Percentiles rank a stretch among this genome's conserved stretches.
phyloP scores from a whole-genome alignment of 2,113 vertebrate genomes.

The Xyrauchen texanus region DNA sequence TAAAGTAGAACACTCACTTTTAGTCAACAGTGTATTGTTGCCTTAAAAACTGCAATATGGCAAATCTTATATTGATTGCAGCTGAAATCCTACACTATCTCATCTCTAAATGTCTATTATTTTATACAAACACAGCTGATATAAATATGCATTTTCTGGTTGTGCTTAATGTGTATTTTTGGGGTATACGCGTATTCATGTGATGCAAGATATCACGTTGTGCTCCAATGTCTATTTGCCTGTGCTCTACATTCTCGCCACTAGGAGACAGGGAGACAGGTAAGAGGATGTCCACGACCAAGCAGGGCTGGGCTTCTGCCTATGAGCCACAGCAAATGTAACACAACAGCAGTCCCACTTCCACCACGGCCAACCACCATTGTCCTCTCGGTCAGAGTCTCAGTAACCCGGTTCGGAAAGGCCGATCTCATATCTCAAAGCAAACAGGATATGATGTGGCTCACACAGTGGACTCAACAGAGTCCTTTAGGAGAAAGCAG shows the following conservation, averaged over 20 bases:
- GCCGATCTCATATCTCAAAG: conserved; percentile 10
- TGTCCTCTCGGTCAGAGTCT: conserved; percentile 21
- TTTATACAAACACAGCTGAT: conserved; percentile 14
- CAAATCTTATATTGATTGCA: conserved; percentile 5
- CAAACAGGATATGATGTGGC: conserved; percentile 14
- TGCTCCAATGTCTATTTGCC: conserved; percentile 38
- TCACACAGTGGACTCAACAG: not conserved
- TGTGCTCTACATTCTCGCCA: conserved; percentile 67
- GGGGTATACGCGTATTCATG: conserved; percentile 28
- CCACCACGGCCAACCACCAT: conserved; percentile 25
- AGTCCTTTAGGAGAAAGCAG: conserved; percentile 28
- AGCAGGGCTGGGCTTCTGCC: conserved; percentile 54
- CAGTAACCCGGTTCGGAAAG: not conserved
- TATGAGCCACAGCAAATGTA: conserved; percentile 71
- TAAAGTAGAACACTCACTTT: conserved; percentile 27
- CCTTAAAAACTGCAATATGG: conserved; percentile 1
- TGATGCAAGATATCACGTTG: conserved; percentile 14
- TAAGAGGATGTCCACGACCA: conserved; percentile 42
- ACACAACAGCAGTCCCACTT: conserved; percentile 65
- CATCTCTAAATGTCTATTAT: conserved; percentile 11
- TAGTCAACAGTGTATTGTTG: conserved; percentile 8
- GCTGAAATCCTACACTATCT: not conserved
- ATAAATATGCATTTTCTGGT: conserved; percentile 52
- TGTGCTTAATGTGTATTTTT: conserved; percentile 61
- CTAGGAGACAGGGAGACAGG: conserved; percentile 62